A percentile compares a stretch with the other conserved stretches of the same genome.
phyloP scores from a whole-genome alignment of 1,140 invertebrate species.

The Bombus terrestris region DNA sequence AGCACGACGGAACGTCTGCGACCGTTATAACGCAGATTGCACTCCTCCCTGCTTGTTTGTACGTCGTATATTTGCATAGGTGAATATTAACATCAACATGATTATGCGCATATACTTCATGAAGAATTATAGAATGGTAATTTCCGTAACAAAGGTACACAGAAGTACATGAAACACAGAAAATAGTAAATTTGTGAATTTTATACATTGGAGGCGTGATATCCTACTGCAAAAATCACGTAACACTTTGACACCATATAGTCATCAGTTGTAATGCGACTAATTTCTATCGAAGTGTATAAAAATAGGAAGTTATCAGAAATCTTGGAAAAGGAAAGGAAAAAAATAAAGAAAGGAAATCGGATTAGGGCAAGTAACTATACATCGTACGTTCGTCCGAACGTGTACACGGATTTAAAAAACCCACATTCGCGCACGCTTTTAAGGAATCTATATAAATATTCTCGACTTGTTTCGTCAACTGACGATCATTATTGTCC shows the following conservation, averaged over 20 bases:
- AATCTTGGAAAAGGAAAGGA: too few relatives aligned
- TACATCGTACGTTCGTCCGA: background rate
- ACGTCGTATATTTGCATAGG: slow-evolving; percentile 1
- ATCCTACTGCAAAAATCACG: too few relatives aligned
- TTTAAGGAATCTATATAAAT: background rate
- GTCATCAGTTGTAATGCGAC: too few relatives aligned
- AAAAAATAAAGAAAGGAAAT: background rate
- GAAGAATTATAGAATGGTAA: background rate
- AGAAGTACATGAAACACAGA: background rate
- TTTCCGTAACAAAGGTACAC: background rate
- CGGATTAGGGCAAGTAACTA: background rate
- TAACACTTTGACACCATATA: too few relatives aligned
- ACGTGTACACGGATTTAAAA: background rate
- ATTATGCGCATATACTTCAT: background rate
- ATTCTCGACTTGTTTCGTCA: too few relatives aligned
- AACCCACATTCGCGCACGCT: background rate
- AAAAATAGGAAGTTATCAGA: too few relatives aligned
- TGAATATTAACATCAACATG: slow-evolving; percentile 1
- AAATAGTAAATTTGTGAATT: background rate
- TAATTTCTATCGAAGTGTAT: too few relatives aligned
- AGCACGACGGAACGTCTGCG: background rate
- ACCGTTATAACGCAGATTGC: slow-evolving; percentile 4
- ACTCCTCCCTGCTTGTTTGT: background rate
- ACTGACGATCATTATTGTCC: too few relatives aligned
- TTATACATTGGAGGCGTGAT: background rate